Conservation (phyloP, 2,888 invertebrate species). For the Pharmacophagus antenor region DNA sequence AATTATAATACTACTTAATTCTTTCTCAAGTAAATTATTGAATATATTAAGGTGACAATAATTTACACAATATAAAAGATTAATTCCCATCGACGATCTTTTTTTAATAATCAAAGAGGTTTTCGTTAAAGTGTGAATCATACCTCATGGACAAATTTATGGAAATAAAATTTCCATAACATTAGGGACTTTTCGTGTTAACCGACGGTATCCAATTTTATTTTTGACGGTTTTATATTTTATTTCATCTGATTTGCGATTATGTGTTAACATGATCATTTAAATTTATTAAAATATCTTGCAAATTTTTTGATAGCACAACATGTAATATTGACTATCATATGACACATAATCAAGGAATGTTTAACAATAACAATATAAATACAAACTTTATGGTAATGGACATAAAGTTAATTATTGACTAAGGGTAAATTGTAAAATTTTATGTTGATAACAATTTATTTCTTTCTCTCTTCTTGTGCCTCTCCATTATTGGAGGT, state of each 20-base stretch:
- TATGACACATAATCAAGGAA: not conserved
- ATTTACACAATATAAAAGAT: too few relatives aligned
- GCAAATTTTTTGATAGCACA: not conserved
- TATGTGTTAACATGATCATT: not conserved
- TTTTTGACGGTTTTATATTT: not conserved
- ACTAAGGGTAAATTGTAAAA: too few relatives aligned
- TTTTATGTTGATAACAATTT: too few relatives aligned
- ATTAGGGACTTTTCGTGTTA: not conserved
- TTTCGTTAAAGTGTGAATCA: not conserved
- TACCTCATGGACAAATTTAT: slow-evolving; percentile 3
- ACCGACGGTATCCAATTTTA: slow-evolving; percentile 6
- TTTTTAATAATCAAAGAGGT: slow-evolving; percentile 5
- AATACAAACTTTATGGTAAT: not conserved
- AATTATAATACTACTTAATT: too few relatives aligned
- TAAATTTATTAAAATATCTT: not conserved
- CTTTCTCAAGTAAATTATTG: too few relatives aligned
- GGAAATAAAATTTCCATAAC: slow-evolving; percentile 15
- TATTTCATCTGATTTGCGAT: slow-evolving; percentile 8
- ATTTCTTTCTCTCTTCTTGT: too few relatives aligned
- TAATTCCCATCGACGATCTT: too few relatives aligned
- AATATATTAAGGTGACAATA: too few relatives aligned
- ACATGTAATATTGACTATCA: not conserved
- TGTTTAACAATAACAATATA: not conserved
- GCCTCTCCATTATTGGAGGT: too few relatives aligned
- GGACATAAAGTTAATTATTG: not conserved